Percentiles rank a stretch among this genome's conserved stretches.
These are phyloP conservation scores for Aphaenogaster rudis DNA, from an alignment of 1,140 invertebrate species.

Conservation along the genomic window DNA sequence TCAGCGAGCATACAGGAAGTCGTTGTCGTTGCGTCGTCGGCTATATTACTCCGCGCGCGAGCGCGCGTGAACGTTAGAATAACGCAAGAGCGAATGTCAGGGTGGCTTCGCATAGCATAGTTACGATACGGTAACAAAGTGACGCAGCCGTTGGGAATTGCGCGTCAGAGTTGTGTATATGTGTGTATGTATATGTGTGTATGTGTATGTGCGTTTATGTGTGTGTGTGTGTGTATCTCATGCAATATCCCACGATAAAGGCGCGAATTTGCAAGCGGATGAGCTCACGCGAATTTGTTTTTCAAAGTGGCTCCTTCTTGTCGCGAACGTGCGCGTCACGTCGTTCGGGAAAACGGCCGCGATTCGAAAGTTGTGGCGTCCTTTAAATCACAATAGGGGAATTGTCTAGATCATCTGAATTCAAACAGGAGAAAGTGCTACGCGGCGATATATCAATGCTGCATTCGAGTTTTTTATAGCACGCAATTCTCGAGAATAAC, in stretches of 20 bases:
- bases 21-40: conserved; percentile 55
- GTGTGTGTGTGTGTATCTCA: neutral
- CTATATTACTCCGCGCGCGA: conserved; percentile 39
- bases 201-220: neutral
- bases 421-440: neutral
- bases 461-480: neutral
- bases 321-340: conserved; percentile 4
- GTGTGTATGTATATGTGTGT: neutral
- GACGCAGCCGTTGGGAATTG: conserved; percentile 28
- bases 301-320: conserved; percentile 46
- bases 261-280: conserved; percentile 55
- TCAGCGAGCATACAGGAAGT: conserved; percentile 60
- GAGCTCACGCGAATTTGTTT: conserved; percentile 50
- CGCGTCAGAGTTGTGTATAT: neutral
- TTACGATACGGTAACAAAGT: conserved; percentile 63
- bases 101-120: conserved; percentile 39
- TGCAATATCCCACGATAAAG: conserved; percentile 54
- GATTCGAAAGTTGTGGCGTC: conserved; percentile 32
- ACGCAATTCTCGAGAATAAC: neutral
- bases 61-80: conserved; percentile 2
- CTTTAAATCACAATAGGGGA: conserved; percentile 52
- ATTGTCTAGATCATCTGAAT: conserved; percentile 41
- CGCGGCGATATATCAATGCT: neutral
- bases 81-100: conserved; percentile 33
- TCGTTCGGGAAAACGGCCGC: conserved; percentile 16